Evolutionary conservation across 2,113 vertebrate genomes (phyloP).

Genomic region (Campylomormyrus numenius): DNA sequence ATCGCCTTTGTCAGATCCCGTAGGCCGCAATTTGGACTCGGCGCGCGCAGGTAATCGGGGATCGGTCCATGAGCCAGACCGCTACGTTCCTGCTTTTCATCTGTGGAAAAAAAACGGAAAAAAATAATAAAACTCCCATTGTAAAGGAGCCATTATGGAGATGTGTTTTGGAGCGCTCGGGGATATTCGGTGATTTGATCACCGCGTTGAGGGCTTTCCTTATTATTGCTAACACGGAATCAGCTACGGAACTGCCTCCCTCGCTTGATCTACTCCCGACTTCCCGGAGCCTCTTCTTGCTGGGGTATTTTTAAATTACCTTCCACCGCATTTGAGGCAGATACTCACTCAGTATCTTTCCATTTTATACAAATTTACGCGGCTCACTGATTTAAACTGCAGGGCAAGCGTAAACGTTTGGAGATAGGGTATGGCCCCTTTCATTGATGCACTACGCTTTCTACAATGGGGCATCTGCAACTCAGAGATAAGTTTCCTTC

Average conservation of each 20-base stretch:
- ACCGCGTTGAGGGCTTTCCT: neutral
- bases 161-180: too few species aligned
- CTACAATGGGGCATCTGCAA: slow-evolving; percentile 4
- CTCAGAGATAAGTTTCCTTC: slow-evolving; percentile 1
- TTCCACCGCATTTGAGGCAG: neutral
- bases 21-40: neutral
- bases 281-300: neutral
- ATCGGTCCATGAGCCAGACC: neutral
- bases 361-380: neutral
- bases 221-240: neutral
- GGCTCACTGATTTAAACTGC: neutral
- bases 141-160: neutral
- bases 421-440: neutral
- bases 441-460: neutral
- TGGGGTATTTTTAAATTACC: neutral
- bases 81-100: neutral
- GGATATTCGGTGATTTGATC: neutral
- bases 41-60: neutral
- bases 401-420: neutral
- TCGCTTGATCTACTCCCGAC: neutral
- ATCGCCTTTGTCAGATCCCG: neutral
- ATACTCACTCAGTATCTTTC: neutral
- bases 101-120: neutral
- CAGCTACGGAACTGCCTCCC: neutral
- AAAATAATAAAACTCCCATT: neutral